Percentiles rank a stretch among this genome's conserved stretches.
phyloP scores from a whole-genome alignment of 1,140 invertebrate genomes.

The Pachyrhynchus sulphureomaculatus region DNA sequence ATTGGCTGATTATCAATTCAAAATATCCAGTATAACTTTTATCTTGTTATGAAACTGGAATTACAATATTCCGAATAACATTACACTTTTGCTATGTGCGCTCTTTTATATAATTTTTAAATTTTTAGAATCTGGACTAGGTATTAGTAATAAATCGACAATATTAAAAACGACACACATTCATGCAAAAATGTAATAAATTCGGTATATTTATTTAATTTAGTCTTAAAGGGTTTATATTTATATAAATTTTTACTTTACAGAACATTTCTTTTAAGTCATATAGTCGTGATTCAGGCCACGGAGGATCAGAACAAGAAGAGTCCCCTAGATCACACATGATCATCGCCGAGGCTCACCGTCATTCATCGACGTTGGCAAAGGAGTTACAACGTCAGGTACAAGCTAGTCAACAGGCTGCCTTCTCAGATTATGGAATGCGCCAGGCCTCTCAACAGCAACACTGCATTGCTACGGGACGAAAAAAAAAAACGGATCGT shows the following conservation, averaged over 20 bases:
- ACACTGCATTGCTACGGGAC: slow-evolving; percentile 39
- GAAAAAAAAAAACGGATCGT: slow-evolving; percentile 46
- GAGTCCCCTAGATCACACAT: slow-evolving; percentile 62
- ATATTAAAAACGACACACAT: too few relatives aligned
- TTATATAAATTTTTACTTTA: slow-evolving; percentile 31
- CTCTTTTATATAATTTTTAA: too few relatives aligned
- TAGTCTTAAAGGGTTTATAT: neutral
- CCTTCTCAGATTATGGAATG: slow-evolving; percentile 38
- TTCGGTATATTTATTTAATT: neutral
- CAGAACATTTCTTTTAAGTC: slow-evolving; percentile 75
- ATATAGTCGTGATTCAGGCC: slow-evolving; percentile 64
- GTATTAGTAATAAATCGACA: too few relatives aligned
- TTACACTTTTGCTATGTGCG: too few relatives aligned
- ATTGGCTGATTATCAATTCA: too few relatives aligned
- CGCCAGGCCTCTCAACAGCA: slow-evolving; percentile 18
- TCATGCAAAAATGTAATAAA: neutral
- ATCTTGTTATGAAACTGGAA: too few relatives aligned
- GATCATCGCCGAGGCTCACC: slow-evolving; percentile 50
- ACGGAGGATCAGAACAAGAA: slow-evolving; percentile 65
- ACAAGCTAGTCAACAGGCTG: slow-evolving; percentile 37
- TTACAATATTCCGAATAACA: too few relatives aligned
- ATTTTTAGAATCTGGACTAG: too few relatives aligned
- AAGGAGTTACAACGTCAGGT: slow-evolving; percentile 46
- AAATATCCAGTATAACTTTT: too few relatives aligned
- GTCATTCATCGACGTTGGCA: slow-evolving; percentile 40